phyloP scores from a whole-genome alignment of 2,113 vertebrate species.

The Lophura nycthemera region DNA sequence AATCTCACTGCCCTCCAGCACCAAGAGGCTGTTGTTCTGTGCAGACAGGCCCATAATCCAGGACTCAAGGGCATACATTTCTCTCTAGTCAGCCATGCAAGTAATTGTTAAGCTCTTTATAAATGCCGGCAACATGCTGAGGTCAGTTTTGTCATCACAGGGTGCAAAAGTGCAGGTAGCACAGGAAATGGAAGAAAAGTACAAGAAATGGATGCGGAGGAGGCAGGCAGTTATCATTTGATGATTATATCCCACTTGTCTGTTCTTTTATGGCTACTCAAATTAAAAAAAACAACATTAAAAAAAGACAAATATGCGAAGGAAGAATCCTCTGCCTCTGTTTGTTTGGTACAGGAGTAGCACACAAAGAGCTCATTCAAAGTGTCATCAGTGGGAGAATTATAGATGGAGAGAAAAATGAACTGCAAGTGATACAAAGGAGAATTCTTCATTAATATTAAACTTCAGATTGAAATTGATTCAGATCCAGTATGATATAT shows the following conservation, averaged over 20 bases:
- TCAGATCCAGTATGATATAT: background rate
- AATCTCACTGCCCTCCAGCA: background rate
- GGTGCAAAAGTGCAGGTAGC: background rate
- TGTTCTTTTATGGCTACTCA: background rate
- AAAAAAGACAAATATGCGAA: fast-evolving
- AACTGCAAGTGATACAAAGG: background rate
- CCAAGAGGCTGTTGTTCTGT: background rate
- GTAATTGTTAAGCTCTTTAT: background rate
- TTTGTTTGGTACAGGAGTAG: background rate
- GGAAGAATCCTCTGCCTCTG: background rate
- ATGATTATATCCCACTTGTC: background rate
- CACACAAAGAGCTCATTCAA: background rate
- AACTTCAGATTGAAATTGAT: background rate
- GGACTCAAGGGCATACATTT: background rate
- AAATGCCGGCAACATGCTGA: background rate
- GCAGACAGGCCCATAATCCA: background rate
- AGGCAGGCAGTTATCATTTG: background rate
- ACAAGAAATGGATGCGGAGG: background rate
- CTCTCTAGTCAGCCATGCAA: background rate
- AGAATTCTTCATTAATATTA: background rate
- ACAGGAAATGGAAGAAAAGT: background rate
- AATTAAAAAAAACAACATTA: background rate
- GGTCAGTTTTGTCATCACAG: background rate
- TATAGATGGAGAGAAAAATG: background rate
- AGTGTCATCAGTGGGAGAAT: background rate